Base-by-base conservation (phyloP, 2,888 invertebrate species). In the Pseudolycoriella hygida region DNA sequence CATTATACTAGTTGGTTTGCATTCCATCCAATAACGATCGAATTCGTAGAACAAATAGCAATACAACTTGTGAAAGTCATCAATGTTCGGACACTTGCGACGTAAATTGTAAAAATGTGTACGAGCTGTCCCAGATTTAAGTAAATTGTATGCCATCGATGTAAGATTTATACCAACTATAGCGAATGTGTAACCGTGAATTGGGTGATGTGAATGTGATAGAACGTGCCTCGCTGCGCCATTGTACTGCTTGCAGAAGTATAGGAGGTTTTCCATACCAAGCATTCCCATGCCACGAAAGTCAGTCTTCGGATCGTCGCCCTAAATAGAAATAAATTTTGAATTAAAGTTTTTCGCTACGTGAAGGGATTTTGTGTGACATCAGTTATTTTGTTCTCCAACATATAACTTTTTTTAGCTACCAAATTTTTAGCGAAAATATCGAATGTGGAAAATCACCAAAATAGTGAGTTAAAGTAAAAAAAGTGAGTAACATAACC, bases 241-340 rank as follows among this genome's bases (percentile, higher is more conserved):
- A 17, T 76, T 77, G 62, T 89, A 88, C 57, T 85, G 82, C 31
- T 72, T 72, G 19, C 87, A 82, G 67, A 94, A 92, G 58, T 73
- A 93, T 55, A 93, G 59, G 1, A 97, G 70, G 66, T 96, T 94
- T 55, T 94, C 87, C 41, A 98, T 67, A 8, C 94, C 94, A 37
- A 98, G 70, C 48, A 94, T 64, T 18, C 97, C 97, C 94, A 97
- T 97, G 49, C 97, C 97, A 44, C 97, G 77, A 59, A 98, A 98
- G 67, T 98, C 97, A 1, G 97, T 97, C 64, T 88, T 86, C 0
- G 97, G 97, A 69, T 98, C 94, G 57, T 92, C 89, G 14, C 97
- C 97, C 73, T 80, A 71, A 54, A 77, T 67, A 44, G 51, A 47
- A 53, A 49, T 44, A 46, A n/a, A n/a, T n/a, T n/a, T n/a, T n/a